Percentiles rank a stretch among this genome's conserved stretches.
These are phyloP conservation scores for Dipodomys ordii DNA, from an alignment of 2,113 vertebrate species.

Conservation along the genomic window DNA sequence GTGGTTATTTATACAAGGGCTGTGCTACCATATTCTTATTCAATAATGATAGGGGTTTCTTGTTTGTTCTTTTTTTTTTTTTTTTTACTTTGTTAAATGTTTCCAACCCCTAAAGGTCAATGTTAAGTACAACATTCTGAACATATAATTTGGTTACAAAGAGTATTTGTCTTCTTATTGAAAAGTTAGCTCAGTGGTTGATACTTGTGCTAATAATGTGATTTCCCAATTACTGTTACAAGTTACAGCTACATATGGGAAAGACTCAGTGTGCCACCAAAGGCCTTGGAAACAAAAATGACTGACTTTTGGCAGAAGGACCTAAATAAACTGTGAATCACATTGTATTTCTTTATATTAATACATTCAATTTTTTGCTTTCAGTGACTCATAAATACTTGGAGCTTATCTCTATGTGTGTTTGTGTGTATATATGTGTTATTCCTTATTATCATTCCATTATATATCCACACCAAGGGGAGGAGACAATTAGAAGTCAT, in stretches of 20 bases:
- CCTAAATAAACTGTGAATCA: slow-evolving; percentile 70
- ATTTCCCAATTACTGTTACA: slow-evolving; percentile 62
- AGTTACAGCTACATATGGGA: slow-evolving; percentile 12
- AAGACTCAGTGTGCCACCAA: slow-evolving; percentile 45
- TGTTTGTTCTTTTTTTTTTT: slow-evolving; percentile 57
- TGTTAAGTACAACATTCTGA: slow-evolving; percentile 85
- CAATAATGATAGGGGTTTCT: slow-evolving; percentile 56
- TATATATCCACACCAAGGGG: not conserved
- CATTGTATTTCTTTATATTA: slow-evolving; percentile 15
- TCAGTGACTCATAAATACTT: slow-evolving; percentile 55
- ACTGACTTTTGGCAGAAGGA: slow-evolving; percentile 79
- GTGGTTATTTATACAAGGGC: slow-evolving; percentile 83
- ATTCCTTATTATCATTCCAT: slow-evolving; percentile 42
- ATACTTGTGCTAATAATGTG: slow-evolving; percentile 66
- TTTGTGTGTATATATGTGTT: not conserved
- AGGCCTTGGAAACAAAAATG: slow-evolving; percentile 63
- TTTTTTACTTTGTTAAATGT: slow-evolving; percentile 80
- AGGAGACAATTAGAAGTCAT: slow-evolving; percentile 24
- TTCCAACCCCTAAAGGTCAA: slow-evolving; percentile 85
- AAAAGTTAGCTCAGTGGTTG: slow-evolving; percentile 85
- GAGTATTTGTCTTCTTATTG: slow-evolving; percentile 82
- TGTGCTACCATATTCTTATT: slow-evolving; percentile 83
- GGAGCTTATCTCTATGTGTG: slow-evolving; percentile 75
- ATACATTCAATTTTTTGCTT: not conserved
- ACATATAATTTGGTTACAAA: slow-evolving; percentile 86